phyloP scores from a whole-genome alignment of 2,888 invertebrate species.

The Parnassius orleans region DNA sequence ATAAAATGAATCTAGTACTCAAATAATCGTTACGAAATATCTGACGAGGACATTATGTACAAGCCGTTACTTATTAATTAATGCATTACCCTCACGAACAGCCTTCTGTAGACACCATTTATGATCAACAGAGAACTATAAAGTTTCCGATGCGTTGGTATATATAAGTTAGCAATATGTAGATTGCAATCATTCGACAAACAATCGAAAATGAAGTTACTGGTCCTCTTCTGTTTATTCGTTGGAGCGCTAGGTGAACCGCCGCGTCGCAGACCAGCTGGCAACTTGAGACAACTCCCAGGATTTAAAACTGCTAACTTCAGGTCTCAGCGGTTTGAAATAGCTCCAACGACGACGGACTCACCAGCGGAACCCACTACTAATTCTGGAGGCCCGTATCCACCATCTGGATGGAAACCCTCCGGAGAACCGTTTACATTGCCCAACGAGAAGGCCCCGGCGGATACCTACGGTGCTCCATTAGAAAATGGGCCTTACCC shows the following conservation, averaged over 20 bases:
- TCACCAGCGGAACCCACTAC: constrained; percentile 61
- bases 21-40: constrained; percentile 4
- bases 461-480: constrained; percentile 50
- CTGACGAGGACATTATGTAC: constrained; percentile 6
- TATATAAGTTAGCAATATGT: constrained; percentile 7
- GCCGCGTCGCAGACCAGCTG: constrained; percentile 70
- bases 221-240: constrained; percentile 52
- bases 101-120: constrained; percentile 15
- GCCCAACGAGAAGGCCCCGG: constrained; percentile 46
- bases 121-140: constrained; percentile 20
- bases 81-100: constrained; percentile 4
- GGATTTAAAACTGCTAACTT: constrained; percentile 72
- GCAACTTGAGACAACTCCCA: constrained; percentile 47
- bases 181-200: constrained; percentile 5
- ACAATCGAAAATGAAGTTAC: constrained; percentile 59
- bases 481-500: constrained; percentile 55
- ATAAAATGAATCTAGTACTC: no score
- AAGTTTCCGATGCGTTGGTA: constrained; percentile 5
- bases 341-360: constrained; percentile 70
- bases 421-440: constrained; percentile 40
- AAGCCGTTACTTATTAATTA: constrained; percentile 1
- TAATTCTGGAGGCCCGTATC: constrained; percentile 49
- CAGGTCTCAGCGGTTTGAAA: constrained; percentile 66
- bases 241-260: constrained; percentile 59
- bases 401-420: constrained; percentile 71